These are phyloP conservation scores for Carollia perspicillata DNA, from an alignment of 2,113 vertebrate species.

Conservation along the genomic window DNA sequence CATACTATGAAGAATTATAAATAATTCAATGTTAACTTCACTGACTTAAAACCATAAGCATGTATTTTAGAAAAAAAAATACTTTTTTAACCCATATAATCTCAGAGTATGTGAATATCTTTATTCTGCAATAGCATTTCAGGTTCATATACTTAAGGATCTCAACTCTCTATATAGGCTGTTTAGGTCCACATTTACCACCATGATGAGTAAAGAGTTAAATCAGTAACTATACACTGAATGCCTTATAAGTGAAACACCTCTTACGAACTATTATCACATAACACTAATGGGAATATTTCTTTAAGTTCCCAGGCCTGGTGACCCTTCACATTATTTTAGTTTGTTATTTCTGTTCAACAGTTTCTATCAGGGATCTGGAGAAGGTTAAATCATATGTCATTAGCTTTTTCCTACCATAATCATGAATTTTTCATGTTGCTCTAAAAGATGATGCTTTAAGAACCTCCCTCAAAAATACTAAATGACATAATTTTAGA, in stretches of 20 bases:
- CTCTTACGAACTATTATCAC: background rate
- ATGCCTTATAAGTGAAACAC: background rate
- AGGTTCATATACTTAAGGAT: background rate
- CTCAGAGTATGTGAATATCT: background rate
- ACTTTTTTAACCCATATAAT: background rate
- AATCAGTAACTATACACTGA: background rate
- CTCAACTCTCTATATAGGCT: background rate
- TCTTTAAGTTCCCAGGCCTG: background rate
- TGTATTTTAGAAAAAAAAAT: background rate
- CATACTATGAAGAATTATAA: background rate
- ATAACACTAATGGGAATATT: background rate
- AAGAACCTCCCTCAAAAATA: background rate
- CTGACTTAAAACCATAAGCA: background rate
- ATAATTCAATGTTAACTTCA: constrained; percentile 1
- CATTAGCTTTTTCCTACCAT: background rate
- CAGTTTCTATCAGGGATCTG: background rate
- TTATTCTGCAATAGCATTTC: background rate
- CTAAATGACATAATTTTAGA: background rate
- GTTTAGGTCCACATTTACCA: background rate
- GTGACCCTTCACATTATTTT: background rate
- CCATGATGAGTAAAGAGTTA: background rate
- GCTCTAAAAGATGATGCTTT: background rate
- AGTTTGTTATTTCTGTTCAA: background rate
- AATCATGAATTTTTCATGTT: background rate
- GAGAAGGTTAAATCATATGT: background rate